phyloP scores from a whole-genome alignment of 2,888 invertebrate species.

The Scaptomyza caliginosa region DNA sequence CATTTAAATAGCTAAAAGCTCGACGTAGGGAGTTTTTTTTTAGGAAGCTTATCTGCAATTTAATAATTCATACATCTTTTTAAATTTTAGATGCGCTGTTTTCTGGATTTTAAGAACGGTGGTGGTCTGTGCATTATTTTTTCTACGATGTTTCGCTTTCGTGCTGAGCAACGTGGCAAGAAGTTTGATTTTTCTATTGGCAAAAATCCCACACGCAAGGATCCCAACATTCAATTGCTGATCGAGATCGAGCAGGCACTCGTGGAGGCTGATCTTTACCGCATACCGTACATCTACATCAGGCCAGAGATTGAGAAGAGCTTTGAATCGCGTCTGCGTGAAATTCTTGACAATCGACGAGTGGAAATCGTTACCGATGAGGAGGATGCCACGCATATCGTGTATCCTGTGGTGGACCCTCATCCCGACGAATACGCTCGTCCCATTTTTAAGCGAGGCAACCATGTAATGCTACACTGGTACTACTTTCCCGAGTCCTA shows the following conservation, averaged over 20 bases:
- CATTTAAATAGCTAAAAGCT: not conserved
- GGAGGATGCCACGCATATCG: constrained; percentile 95
- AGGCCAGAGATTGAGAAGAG: constrained; percentile 93
- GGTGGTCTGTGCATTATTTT: constrained; percentile 97
- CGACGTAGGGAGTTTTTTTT: too few relatives aligned
- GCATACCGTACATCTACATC: constrained; percentile 92
- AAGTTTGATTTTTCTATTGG: constrained; percentile 95
- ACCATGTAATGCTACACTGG: constrained; percentile 95
- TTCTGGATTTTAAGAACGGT: constrained; percentile 97
- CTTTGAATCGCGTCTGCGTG: constrained; percentile 91
- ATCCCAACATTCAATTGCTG: constrained; percentile 96
- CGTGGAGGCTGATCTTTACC: constrained; percentile 91
- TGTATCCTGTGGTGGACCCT: constrained; percentile 93
- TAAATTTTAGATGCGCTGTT: constrained; percentile 91
- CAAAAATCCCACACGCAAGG: constrained; percentile 93
- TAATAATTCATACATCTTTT: not conserved
- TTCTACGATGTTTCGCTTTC: constrained; percentile 96
- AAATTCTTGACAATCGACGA: constrained; percentile 94
- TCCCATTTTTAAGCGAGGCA: constrained; percentile 92
- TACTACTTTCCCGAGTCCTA: constrained; percentile 97
- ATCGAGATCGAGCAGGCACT: constrained; percentile 94
- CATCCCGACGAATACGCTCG: constrained; percentile 95
- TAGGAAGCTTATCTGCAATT: too few relatives aligned
- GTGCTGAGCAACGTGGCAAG: constrained; percentile 97
- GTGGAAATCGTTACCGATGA: constrained; percentile 88